Evolutionary conservation across 1,140 invertebrate genomes (phyloP).

Genomic region (Penaeus vannamei): DNA sequence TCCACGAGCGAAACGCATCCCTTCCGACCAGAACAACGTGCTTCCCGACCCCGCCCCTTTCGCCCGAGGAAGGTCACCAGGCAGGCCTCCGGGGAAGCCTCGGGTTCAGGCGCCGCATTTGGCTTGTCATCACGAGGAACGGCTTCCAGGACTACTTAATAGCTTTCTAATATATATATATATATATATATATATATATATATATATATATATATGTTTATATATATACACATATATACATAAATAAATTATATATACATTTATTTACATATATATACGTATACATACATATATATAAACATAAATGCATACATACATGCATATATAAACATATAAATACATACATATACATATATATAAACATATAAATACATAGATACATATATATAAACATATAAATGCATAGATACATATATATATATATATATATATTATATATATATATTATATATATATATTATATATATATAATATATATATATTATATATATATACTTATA

Average conservation of each 20-base stretch:
- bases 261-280: not conserved
- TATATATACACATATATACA: not conserved
- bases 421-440: not conserved
- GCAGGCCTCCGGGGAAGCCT: too few species aligned
- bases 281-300: too few species aligned
- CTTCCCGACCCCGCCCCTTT: too few species aligned
- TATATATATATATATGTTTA: not conserved
- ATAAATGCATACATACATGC: not conserved
- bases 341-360: not conserved
- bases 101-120: too few species aligned
- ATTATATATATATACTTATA: not conserved
- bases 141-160: too few species aligned
- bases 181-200: slow-evolving; percentile 14
- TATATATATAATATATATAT: too few species aligned
- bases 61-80: too few species aligned
- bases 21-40: too few species aligned
- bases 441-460: not conserved
- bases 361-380: not conserved
- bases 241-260: not conserved
- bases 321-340: not conserved
- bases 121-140: too few species aligned
- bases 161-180: not conserved
- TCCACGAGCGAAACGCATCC: too few species aligned
- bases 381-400: not conserved
- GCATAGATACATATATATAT: not conserved